These are phyloP conservation scores for Anguilla rostrata DNA, from an alignment of 2,113 vertebrate genomes.

Conservation along the genomic window DNA sequence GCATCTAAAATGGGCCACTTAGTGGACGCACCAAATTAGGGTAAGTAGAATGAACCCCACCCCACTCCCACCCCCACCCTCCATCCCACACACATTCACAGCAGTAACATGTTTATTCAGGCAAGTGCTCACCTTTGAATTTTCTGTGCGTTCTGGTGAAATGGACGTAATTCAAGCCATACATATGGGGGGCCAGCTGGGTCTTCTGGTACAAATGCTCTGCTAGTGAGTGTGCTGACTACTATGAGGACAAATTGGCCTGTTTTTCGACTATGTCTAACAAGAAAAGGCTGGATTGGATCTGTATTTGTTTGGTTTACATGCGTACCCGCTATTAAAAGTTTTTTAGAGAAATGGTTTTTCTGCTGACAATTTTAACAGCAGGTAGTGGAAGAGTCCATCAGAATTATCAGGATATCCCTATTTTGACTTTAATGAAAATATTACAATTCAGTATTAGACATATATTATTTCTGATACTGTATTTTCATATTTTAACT, in stretches of 20 bases:
- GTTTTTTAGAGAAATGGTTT: not conserved
- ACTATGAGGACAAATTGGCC: slow-evolving; percentile 8
- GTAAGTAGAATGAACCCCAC: slow-evolving; percentile 53
- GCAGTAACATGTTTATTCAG: slow-evolving; percentile 50
- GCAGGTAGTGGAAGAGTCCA: not conserved
- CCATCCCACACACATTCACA: slow-evolving; percentile 43
- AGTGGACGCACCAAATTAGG: slow-evolving; percentile 58
- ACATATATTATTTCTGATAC: not conserved
- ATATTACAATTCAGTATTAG: not conserved
- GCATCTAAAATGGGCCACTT: slow-evolving; percentile 60
- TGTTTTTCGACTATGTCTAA: not conserved
- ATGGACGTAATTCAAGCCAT: slow-evolving; percentile 34
- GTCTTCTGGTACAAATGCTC: slow-evolving; percentile 37
- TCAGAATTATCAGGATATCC: too few relatives aligned
- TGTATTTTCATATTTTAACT: not conserved
- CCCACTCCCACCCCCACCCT: slow-evolving; percentile 6
- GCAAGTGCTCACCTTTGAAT: slow-evolving; percentile 40
- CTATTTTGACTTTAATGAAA: not conserved
- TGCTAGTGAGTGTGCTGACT: slow-evolving; percentile 28
- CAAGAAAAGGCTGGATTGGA: not conserved
- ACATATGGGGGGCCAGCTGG: slow-evolving; percentile 54
- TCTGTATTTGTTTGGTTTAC: slow-evolving; percentile 18
- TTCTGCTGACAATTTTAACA: not conserved
- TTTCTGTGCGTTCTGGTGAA: slow-evolving; percentile 29
- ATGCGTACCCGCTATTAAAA: not conserved